Base-by-base conservation (phyloP, 2,797 vertebrate species). In the Sebastes vulpes region DNA sequence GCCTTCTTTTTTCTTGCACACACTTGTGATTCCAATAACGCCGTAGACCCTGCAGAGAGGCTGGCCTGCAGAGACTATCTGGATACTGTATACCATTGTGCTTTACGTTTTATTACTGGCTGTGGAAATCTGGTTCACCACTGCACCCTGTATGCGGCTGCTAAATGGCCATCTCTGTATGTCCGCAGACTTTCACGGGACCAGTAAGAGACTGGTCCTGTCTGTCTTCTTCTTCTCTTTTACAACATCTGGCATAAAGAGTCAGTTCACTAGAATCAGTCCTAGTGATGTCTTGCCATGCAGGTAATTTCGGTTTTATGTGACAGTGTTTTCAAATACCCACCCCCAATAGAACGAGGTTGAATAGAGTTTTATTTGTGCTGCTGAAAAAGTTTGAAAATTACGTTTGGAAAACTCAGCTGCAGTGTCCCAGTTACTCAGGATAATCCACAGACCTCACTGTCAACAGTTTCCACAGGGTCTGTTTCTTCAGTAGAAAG, bases 381-480 rank as follows among this genome's bases (percentile, higher is more conserved):
- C 29, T 48, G 18, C 53, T 59, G 21, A 31, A 54, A 73, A 64
- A 61, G 21, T 80, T 58, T 53, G 21, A 53, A 82, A 74, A 35
- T 68, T 12, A 48, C 18, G 48, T 67, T 60, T 42, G 28, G 25
- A 58, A 58, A 83, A 66, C 18, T 71, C 66, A 48, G 56, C 58
- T 63, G 65, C 72, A 48, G 38, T 16, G 84, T 75, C 66, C 72
- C 54, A 75, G 58, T 72, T 82, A 66, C 28, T 82, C n/a, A 0
- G 20, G 69, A 79, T 76, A 6, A 82, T 82, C 72, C 52, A 65
- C 48, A 66, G 29, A 53, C 59, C 63, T 82, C 75, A 38, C 66
- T 67, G 77, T 80, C 58, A 77, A 61, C 73, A 66, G 32, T 63
- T 81, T 77, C 54, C 67, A 48, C 5, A 9, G 29, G 58, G 9